Evolutionary conservation across 2,113 vertebrate species (phyloP).

Genomic region (Odobenus rosmarus): DNA sequence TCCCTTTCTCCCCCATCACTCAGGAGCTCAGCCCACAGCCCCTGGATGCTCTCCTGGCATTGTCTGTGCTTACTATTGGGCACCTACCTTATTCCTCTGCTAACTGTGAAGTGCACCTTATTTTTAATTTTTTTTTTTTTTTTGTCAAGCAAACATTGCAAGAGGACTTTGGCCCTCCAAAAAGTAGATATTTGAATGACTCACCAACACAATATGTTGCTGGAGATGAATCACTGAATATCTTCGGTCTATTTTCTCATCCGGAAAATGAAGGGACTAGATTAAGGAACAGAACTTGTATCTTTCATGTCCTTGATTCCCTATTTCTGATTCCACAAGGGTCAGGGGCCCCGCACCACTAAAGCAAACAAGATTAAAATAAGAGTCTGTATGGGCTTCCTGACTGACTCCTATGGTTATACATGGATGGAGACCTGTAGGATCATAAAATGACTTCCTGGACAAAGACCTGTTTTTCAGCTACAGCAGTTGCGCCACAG

Average conservation of each 20-base stretch:
- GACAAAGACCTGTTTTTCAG: background rate
- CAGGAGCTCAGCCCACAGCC: fast-evolving
- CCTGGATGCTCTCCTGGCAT: fast-evolving
- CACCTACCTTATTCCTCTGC: background rate
- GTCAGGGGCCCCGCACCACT: background rate
- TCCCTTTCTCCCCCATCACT: no score
- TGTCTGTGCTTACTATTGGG: background rate
- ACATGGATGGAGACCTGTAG: background rate
- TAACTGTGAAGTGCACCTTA: background rate
- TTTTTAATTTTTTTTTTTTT: background rate
- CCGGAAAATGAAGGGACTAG: background rate
- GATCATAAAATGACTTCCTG: background rate
- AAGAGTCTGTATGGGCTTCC: background rate
- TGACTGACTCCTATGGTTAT: background rate
- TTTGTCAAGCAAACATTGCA: background rate
- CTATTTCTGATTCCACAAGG: background rate
- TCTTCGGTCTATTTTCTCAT: background rate
- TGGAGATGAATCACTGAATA: background rate
- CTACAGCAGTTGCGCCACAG: background rate
- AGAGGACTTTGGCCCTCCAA: background rate
- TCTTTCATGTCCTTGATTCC: background rate
- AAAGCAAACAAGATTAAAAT: background rate
- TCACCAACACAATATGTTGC: background rate
- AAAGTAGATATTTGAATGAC: background rate
- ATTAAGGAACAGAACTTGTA: background rate